A percentile compares a stretch with the other conserved stretches of the same genome.
Conservation (phyloP, 2,113 vertebrate species). For the Nothocercus julius region DNA sequence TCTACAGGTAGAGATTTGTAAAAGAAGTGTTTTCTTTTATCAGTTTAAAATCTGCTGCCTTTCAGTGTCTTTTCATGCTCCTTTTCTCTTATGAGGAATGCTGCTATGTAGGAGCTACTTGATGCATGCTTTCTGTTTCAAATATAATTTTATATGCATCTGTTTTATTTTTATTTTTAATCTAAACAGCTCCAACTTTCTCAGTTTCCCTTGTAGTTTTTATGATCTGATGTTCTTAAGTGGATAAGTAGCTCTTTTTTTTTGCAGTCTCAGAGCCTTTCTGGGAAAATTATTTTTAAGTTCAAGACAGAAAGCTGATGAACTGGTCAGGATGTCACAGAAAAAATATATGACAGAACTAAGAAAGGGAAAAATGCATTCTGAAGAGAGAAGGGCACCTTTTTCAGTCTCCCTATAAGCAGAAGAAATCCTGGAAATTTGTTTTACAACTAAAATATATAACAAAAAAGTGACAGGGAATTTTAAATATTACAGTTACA, state of each 20-base stretch:
- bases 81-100: conserved; percentile 13
- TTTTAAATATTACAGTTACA: background rate
- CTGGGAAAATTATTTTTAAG: background rate
- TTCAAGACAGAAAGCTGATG: background rate
- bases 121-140: background rate
- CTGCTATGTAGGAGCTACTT: background rate
- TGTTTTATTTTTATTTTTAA: conserved; percentile 25
- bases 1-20: background rate
- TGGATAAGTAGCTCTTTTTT: background rate
- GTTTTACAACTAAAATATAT: background rate
- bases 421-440: accelerated
- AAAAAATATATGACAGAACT: background rate
- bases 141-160: background rate
- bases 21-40: background rate
- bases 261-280: background rate
- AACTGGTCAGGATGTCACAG: background rate
- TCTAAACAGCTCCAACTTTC: background rate
- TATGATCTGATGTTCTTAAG: background rate
- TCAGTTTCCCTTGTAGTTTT: background rate
- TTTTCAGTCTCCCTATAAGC: background rate
- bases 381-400: background rate
- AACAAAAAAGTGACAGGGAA: background rate
- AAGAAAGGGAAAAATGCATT: background rate
- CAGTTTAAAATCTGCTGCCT: background rate
- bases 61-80: background rate